A percentile compares a stretch with the other conserved stretches of the same genome.
These are phyloP conservation scores for Tenualosa ilisha DNA, from an alignment of 2,797 vertebrate genomes.

Conservation along the genomic window DNA sequence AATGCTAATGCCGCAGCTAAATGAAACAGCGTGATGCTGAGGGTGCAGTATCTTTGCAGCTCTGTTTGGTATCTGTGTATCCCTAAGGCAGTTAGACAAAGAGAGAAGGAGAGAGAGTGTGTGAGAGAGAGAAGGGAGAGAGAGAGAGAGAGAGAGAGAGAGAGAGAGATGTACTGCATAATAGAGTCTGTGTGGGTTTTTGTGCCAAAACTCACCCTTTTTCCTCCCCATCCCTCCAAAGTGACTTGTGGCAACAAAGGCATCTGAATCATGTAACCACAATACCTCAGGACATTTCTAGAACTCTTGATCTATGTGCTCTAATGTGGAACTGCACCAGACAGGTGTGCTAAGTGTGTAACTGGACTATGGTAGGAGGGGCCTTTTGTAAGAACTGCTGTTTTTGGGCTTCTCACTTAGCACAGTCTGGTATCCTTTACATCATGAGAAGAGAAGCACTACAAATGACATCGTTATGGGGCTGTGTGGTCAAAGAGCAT, in stretches of 20 bases:
- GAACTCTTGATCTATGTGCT: neutral
- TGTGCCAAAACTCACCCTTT: neutral
- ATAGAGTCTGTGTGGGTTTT: neutral
- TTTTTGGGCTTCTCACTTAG: neutral
- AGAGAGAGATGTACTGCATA: neutral
- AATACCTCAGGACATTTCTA: neutral
- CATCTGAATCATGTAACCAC: neutral
- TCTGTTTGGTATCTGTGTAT: neutral
- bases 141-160: neutral
- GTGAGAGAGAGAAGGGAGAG: neutral
- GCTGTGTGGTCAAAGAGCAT: constrained; percentile 26
- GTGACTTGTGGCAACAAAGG: neutral
- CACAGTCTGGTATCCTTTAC: neutral
- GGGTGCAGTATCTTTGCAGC: constrained; percentile 37
- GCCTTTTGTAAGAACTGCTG: neutral
- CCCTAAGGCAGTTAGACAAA: neutral
- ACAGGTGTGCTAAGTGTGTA: neutral
- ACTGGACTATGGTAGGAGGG: neutral
- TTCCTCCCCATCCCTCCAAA: neutral
- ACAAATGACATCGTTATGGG: neutral
- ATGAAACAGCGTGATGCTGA: neutral
- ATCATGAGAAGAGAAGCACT: neutral
- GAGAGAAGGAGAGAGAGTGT: neutral
- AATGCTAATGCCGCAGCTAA: constrained; percentile 15
- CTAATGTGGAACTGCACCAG: neutral